Percentiles rank a stretch among this genome's conserved stretches.
These are phyloP conservation scores for Paralichthys olivaceus DNA, from an alignment of 2,113 vertebrate species.

Conservation along the genomic window DNA sequence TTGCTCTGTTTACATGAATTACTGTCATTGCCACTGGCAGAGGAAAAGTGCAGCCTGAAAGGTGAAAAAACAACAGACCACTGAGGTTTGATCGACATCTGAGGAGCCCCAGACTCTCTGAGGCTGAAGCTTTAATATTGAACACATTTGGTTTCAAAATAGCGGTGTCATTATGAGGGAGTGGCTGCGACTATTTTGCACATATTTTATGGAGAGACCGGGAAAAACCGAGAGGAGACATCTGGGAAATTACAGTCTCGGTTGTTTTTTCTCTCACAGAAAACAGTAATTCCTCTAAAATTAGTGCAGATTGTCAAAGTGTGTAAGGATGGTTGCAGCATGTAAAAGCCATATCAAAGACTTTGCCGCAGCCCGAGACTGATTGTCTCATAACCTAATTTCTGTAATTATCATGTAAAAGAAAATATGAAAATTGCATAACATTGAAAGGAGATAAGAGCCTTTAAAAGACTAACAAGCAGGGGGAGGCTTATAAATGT, in stretches of 20 bases:
- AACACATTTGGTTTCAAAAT: constrained; percentile 14
- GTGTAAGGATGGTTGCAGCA: constrained; percentile 20
- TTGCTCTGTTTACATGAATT: constrained; percentile 33
- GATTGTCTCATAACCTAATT: constrained; percentile 51
- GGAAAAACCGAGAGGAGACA: constrained; percentile 15
- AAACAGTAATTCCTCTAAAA: constrained; percentile 36
- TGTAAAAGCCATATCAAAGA: constrained; percentile 40
- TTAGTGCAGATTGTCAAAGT: constrained; percentile 42
- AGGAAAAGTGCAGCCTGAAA: constrained; percentile 40
- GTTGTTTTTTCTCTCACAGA: background rate
- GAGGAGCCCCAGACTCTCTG: background rate
- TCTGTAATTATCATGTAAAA: constrained; percentile 67
- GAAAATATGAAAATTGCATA: constrained; percentile 57
- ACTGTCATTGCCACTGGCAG: constrained; percentile 27
- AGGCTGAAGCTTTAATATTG: constrained; percentile 1
- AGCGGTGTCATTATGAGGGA: constrained; percentile 5
- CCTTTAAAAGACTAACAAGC: constrained; percentile 53
- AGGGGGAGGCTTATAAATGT: constrained; percentile 44
- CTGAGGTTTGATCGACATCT: constrained; percentile 22
- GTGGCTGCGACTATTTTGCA: constrained; percentile 13
- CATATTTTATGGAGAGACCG: constrained; percentile 20
- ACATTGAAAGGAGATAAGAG: constrained; percentile 39
- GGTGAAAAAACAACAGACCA: constrained; percentile 21
- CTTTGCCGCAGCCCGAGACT: constrained; percentile 1
- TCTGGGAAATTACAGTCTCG: constrained; percentile 41